phyloP scores from a whole-genome alignment of 1,140 invertebrate genomes.

The Magallana ariakensis region DNA sequence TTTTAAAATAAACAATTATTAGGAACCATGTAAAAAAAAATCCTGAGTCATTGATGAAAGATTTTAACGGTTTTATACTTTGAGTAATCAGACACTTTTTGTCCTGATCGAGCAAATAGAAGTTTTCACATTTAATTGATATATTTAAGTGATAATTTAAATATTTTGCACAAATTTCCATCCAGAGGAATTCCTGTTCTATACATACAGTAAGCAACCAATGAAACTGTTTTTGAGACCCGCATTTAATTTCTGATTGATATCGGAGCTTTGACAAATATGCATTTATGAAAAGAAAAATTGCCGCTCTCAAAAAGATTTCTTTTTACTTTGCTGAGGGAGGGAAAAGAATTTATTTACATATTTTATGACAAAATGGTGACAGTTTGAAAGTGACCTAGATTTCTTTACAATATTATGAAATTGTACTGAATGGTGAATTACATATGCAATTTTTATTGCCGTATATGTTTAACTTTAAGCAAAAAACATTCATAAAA shows the following conservation, averaged over 20 bases:
- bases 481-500: too few species aligned
- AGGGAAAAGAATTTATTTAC: not conserved
- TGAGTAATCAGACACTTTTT: constrained; percentile 18
- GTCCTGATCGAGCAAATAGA: not conserved
- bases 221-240: constrained; percentile 11
- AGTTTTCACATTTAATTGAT: constrained; percentile 10
- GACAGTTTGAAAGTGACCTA: not conserved
- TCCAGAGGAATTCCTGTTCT: not conserved
- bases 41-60: not conserved
- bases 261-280: not conserved
- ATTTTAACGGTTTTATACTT: constrained; percentile 10
- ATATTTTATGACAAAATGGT: not conserved
- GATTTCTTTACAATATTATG: not conserved
- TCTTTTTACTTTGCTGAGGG: not conserved
- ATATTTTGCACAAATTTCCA: constrained; percentile 16
- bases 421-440: too few species aligned
- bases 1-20: constrained; percentile 3
- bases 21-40: not conserved
- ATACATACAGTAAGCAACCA: not conserved
- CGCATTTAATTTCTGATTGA: not conserved
- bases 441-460: too few species aligned
- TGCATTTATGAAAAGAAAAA: not conserved
- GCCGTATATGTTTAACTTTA: too few species aligned
- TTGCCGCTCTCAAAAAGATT: not conserved
- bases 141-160: not conserved